Conservation (phyloP, 2,113 vertebrate genomes). For the Carollia perspicillata region DNA sequence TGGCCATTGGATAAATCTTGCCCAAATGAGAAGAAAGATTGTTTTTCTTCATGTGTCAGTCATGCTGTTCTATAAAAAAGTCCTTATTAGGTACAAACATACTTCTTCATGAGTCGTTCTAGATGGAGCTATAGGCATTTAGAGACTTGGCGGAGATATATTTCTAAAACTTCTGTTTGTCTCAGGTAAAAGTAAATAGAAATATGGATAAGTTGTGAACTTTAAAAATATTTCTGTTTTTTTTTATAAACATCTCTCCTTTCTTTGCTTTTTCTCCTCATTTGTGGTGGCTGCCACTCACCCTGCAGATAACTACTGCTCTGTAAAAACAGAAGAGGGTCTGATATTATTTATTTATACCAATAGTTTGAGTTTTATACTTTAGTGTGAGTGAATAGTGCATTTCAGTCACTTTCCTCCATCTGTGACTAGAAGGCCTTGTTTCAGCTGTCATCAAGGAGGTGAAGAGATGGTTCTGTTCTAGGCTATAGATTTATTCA, state of each 20-base stretch:
- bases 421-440: background rate
- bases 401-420: background rate
- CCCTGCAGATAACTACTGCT: background rate
- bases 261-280: background rate
- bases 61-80: background rate
- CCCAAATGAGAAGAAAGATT: background rate
- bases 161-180: slow-evolving; percentile 9
- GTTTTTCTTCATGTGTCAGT: background rate
- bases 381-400: background rate
- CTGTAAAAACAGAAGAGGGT: background rate
- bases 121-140: background rate
- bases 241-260: background rate
- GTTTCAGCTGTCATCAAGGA: background rate
- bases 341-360: background rate
- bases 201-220: background rate
- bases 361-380: background rate
- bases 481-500: background rate
- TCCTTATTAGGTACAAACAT: background rate
- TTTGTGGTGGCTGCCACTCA: background rate
- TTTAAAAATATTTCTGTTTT: background rate
- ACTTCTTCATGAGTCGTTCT: background rate
- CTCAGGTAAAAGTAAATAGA: background rate
- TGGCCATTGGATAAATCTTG: background rate
- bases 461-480: background rate
- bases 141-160: background rate